Evolutionary conservation across 1,140 invertebrate species (phyloP), one percentile per base, ranked within the genome.

Genomic region (Trichonephila inaurata): DNA sequence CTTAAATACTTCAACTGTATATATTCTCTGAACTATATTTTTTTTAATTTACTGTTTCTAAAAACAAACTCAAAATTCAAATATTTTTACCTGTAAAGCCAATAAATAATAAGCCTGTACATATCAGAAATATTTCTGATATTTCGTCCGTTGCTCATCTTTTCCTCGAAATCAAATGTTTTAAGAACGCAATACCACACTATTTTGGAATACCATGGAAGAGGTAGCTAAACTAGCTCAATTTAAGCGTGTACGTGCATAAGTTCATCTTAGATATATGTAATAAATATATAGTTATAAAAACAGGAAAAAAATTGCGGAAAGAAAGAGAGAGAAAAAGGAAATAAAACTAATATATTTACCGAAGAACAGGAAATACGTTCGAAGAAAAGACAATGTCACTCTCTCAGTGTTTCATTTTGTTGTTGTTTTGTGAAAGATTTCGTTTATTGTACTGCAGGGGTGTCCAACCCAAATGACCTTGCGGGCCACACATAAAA

Each of bases 371-470:
- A 44, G 7, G 33, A n/a, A 64, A 62, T 44, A 77, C 12, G 10
- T 77, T 24, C 16, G 18, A 77, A 16, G 72, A 28, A 40, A 33
- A 64, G 28, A 33, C 85, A 61, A 61, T 62, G 19, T 19, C 87
- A 21, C 19, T 89, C 28, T 89, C 40, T 89, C 87, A 69, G 69
- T 89, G 72, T 89, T 40, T 89, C 64, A 19, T 89, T 51, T 72
- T 89, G 86, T 44, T 89, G 64, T 72, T 89, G 87, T 58, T 89
- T 51, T 66, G 87, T 19, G 87, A 21, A 72, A 89, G 87, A 89
- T 89, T 89, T 89, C 69, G 64, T 69, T 77, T 28, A 77, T 77
- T 77, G 72, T n/a, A n/a, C n/a, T n/a, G n/a, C n/a, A n/a, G n/a
- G n/a, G n/a, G n/a, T n/a, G n/a, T n/a, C n/a, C n/a, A n/a, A n/a